Base-by-base conservation (phyloP, 2,888 invertebrate species). In the Thecocarcelia acutangulata region DNA sequence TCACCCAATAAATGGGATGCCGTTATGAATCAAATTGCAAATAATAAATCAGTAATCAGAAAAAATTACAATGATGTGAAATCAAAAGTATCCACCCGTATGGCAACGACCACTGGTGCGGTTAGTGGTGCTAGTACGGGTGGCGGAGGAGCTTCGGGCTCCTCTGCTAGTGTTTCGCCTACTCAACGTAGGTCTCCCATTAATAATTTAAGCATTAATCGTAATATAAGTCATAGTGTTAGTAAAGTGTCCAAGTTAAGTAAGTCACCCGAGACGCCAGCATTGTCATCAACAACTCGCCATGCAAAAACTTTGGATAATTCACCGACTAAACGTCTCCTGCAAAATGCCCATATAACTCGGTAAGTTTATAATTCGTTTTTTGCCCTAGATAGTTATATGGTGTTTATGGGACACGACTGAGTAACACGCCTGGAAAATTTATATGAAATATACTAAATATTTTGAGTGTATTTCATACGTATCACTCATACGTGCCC, bases 51-150 rank as follows among this genome's bases (percentile, higher is more conserved):
- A 72, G 85, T 88, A 81, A 86, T 88, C 59, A 95, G 95, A 88
- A 93, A 94, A 12, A 94, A 94, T 84, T 92, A 94, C 84, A 96
- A 96, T 90, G 97, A 97, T 89, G 95, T 97, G 42, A 97, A 97
- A 90, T 96, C 97, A 58, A 95, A 96, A 91, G 95, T 97, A 80
- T 93, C 93, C 84, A 93, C 93, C 21, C 87, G 82, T 19, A 78
- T 82, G 83, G 46, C 85, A 86, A 44, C 75, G 37, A 56, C 64
- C 58, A 68, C 69, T 15, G 79, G 78, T 76, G 84, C 70, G 68
- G 69, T 69, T 54, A 72, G 59, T 68, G 52, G 77, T 66, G 48
- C 74, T 44, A 72, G 56, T 64, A 42, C 40, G 48, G 78, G 69
- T 50, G 59, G 42, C 15, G 59, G 77, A 13, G 61, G 64, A 44